Base-by-base conservation (phyloP, 2,113 vertebrate species). In the Paralichthys olivaceus region DNA sequence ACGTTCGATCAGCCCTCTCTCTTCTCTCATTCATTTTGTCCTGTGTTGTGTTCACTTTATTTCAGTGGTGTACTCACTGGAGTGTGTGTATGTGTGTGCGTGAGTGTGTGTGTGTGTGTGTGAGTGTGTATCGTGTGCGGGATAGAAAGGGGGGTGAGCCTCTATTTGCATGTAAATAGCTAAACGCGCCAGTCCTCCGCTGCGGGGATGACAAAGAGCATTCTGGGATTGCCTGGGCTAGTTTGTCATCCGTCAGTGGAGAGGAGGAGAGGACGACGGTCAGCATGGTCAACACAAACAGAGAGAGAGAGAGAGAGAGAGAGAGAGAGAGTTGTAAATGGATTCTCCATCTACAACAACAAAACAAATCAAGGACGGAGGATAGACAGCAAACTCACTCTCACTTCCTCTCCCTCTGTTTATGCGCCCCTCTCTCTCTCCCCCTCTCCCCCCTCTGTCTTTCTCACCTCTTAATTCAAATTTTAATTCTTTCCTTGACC, bases 81-180 rank as follows among this genome's bases (percentile, higher is more conserved):
- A 49, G 25, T 54, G 55, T 54, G 37, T 67, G 80, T 80, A 45
- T 23, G 23, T 74, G 25, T 69, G 47, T 70, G 60, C 34, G 81
- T 61, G 63, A 25, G 68, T 54, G 54, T 69, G 49, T 40, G 71
- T 47, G 17, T 49, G 63, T 54, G 47, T 53, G 19, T 37, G 72
- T 49, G 69, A n/a, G 68, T 54, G 45, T 69, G 49, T 40, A 58
- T 47, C 66, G 67, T 53, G 28, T n/a, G 6, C 26, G 14, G 15
- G 37, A 53, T 53, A 7, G 49, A 53, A 49, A 12, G 49, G 72
- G 64, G 63, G 68, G 45, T 6, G 72, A 25, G 29, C 3, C 15
- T 58, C 70, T 19, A 91, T 91, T 91, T 92, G 83, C 79, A 92
- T 92, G 72, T 85, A 89, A 91, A 92, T 90, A 85, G 81, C 70